Percentiles rank a stretch among this genome's conserved stretches.
These are phyloP conservation scores for Chromobotia macracanthus DNA, from an alignment of 2,797 vertebrate species.

Conservation along the genomic window DNA sequence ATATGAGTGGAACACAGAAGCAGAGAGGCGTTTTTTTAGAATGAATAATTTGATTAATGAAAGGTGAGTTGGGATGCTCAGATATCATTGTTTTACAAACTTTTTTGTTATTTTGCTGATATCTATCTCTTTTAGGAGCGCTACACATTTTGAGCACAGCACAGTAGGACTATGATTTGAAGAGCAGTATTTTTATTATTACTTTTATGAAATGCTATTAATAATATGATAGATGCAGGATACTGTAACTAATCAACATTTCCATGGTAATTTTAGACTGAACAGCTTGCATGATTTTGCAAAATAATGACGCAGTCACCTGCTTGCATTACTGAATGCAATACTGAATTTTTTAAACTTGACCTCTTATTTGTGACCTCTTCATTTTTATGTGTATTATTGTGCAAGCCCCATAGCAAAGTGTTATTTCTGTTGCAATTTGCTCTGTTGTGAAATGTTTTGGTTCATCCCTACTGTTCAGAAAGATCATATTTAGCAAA, in stretches of 20 bases:
- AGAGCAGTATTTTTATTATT: background rate
- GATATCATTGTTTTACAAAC: constrained; percentile 21
- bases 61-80: constrained; percentile 27
- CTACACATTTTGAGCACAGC: background rate
- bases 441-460: background rate
- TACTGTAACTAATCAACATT: no score
- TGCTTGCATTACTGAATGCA: no score
- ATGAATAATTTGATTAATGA: constrained; percentile 46
- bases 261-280: no score
- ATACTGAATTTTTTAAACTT: no score
- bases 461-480: no score
- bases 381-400: no score
- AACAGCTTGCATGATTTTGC: no score
- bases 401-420: no score
- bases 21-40: constrained; percentile 38
- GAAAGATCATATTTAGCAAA: constrained; percentile 6
- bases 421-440: background rate
- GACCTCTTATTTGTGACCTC: no score
- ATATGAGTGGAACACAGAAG: constrained; percentile 39
- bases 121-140: background rate
- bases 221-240: background rate
- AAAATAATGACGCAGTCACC: no score
- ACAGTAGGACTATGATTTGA: no score
- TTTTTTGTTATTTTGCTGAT: background rate
- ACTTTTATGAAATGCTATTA: background rate